Evolutionary conservation across 2,113 vertebrate genomes (phyloP).

Genomic region (Sphyrna mokarran): DNA sequence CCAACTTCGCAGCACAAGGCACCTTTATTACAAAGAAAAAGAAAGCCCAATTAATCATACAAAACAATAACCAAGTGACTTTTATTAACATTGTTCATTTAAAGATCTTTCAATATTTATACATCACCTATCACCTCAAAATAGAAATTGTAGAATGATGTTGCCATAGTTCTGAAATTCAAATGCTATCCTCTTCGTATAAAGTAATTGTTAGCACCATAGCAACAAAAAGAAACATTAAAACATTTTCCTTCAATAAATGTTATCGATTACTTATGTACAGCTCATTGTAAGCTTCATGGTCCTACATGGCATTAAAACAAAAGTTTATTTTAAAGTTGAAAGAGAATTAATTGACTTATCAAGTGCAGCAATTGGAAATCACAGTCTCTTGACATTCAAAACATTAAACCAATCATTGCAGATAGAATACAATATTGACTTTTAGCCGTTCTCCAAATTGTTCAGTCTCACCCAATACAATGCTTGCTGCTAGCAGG

Average conservation of each 20-base stretch:
- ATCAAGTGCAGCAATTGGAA: neutral
- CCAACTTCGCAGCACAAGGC: neutral
- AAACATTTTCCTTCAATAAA: neutral
- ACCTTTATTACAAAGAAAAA: neutral
- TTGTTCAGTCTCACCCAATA: too few species aligned
- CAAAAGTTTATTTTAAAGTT: neutral
- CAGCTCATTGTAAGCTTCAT: neutral
- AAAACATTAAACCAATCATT: neutral
- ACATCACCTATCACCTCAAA: neutral
- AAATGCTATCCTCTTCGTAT: neutral
- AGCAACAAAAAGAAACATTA: neutral
- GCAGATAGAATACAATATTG: neutral
- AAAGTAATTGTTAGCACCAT: neutral
- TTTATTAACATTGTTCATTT: neutral
- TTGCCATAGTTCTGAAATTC: neutral
- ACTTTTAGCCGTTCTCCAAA: too few species aligned
- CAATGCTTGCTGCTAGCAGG: too few species aligned
- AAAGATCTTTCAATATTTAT: neutral
- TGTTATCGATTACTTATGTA: too few species aligned
- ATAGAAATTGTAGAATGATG: neutral
- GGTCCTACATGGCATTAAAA: neutral
- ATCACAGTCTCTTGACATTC: neutral
- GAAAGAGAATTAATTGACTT: neutral
- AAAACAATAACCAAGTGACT: neutral
- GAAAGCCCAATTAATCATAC: neutral